Percentiles rank a stretch among this genome's conserved stretches.
Evolutionary conservation across 2,797 vertebrate genomes (phyloP).

Genomic region (Bradypodion pumilum): DNA sequence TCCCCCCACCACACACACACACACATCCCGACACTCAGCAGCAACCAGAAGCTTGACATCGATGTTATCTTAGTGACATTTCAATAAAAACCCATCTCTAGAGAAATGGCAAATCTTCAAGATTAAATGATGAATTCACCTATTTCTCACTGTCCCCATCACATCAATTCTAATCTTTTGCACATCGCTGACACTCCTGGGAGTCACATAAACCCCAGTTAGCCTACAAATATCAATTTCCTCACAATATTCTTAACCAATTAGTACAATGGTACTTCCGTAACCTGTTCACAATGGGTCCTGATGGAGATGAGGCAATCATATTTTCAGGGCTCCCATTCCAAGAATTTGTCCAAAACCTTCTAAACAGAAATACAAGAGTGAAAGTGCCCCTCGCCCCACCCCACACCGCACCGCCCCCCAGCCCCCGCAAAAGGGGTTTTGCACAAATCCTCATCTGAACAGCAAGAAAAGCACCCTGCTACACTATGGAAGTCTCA

Average conservation of each 20-base stretch:
- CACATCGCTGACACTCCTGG: neutral
- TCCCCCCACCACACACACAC: no score
- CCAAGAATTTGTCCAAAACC: neutral
- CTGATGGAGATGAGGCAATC: neutral
- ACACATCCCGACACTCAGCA: neutral
- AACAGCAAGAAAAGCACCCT: no score
- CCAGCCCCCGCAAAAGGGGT: no score
- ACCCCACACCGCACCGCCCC: no score
- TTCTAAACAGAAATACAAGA: neutral
- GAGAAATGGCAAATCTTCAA: slow-evolving; percentile 30
- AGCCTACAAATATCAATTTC: slow-evolving; percentile 6
- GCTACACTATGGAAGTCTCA: no score
- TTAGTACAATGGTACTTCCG: neutral
- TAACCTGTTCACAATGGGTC: no score
- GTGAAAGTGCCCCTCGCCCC: no score
- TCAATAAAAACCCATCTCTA: neutral
- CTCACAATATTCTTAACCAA: neutral
- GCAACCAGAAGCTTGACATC: slow-evolving; percentile 1
- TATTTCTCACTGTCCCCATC: neutral
- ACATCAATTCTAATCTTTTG: neutral
- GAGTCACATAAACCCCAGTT: neutral
- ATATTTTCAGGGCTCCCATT: neutral
- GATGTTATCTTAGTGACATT: neutral
- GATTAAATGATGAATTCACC: slow-evolving; percentile 21
- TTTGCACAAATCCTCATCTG: no score